A percentile compares a stretch with the other conserved stretches of the same genome.
These are phyloP conservation scores for Polia nebulosa DNA, from an alignment of 2,888 invertebrate species.

Conservation along the genomic window DNA sequence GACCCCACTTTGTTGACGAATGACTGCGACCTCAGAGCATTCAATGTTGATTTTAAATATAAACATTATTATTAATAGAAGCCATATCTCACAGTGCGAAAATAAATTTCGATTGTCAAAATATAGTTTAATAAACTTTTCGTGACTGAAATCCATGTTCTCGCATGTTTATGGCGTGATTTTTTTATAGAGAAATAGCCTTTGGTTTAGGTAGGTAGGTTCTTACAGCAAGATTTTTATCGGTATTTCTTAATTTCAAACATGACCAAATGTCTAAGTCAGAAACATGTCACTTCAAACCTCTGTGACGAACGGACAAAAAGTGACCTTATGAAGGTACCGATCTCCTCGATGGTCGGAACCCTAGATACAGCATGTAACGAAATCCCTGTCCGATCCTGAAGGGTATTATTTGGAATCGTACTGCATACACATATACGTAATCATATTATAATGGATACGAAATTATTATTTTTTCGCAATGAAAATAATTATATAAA, in stretches of 20 bases:
- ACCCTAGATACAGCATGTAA: too few relatives aligned
- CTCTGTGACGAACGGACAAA: not conserved
- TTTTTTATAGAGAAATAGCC: not conserved
- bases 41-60: not conserved
- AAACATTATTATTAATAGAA: conserved; percentile 20
- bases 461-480: too few relatives aligned
- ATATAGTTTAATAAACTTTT: conserved; percentile 11
- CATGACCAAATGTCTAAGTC: not conserved
- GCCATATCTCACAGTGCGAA: not conserved
- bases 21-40: conserved; percentile 22
- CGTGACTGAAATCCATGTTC: not conserved
- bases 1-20: conserved; percentile 9
- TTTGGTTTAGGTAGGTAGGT: not conserved
- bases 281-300: not conserved
- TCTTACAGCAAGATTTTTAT: not conserved
- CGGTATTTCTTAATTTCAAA: not conserved
- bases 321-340: too few relatives aligned
- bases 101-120: not conserved
- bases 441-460: too few relatives aligned
- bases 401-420: too few relatives aligned
- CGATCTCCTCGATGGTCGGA: too few relatives aligned
- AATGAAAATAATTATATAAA: too few relatives aligned
- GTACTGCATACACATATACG: too few relatives aligned
- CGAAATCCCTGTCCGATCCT: too few relatives aligned
- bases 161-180: too few relatives aligned